Evolutionary conservation across 30 jellyfish, hydroid and myxozoan genomes (phyloP), one percentile per base, ranked within the genome.

Genomic region (Haliclystus octoradiatus): DNA sequence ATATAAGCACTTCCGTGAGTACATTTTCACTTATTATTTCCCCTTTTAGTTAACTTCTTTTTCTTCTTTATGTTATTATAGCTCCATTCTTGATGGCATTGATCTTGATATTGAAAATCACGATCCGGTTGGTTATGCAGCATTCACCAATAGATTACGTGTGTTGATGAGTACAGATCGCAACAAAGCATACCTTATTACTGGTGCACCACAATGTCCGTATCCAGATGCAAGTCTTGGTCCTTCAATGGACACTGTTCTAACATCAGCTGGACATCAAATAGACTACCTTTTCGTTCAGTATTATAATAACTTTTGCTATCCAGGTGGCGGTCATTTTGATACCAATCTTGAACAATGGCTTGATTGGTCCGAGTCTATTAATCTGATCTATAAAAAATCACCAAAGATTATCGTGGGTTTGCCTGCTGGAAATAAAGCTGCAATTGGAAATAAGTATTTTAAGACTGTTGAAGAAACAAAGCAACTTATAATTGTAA

Each of bases 141-240:
- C 61, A 28, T 75, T 75, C 57, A 74, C 65, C 15, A 34, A 51
- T 25, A 19, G 30, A 13, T 15, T 75, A 3, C 52, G 87, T 14
- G 35, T 29, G 24, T 30, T 63, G 4, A 75, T 65, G 83, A 31
- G 47, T 2, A 68, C 19, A 9, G 9, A 2, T 13, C 83, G 62
- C 32, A 27, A 28, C 19, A 34, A 40, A 25, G 49, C 26, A 30
- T 75, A 75, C 32, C 28, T 32, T 49, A 62, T 75, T 19, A 75
- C 87, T 27, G 87, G 82, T 13, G 87, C 87, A 31, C 87, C 87
- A 15, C 87, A 75, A 63, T 75, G 87, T 31, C 87, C 87, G 26
- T 75, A 9, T 57, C 87, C 87, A 1, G 87, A 75, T 40, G 64
- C 76, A 26, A 28, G 13, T 15, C 34, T 75, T 72, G 87, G 87